A percentile compares a stretch with the other conserved stretches of the same genome.
phyloP scores from a whole-genome alignment of 2,888 invertebrate species.

The Phorcus lineatus region DNA sequence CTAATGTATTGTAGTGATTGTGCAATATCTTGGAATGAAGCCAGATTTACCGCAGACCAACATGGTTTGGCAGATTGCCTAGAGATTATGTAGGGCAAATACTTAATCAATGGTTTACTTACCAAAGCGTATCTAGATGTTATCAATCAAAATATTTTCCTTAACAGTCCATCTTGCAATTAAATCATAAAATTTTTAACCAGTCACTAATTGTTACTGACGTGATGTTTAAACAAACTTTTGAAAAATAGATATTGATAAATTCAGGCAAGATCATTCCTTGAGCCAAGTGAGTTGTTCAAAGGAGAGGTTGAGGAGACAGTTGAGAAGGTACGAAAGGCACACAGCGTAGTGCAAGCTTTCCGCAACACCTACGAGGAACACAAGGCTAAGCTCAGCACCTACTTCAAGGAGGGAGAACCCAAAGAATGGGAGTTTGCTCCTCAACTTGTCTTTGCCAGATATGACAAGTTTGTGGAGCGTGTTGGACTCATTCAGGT shows the following conservation, averaged over 20 bases:
- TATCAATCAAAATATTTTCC: too few species aligned
- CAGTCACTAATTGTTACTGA: too few species aligned
- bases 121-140: too few species aligned
- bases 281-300: constrained; percentile 93
- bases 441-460: constrained; percentile 74
- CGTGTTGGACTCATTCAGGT: constrained; percentile 73
- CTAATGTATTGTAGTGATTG: background rate
- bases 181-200: too few species aligned
- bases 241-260: too few species aligned
- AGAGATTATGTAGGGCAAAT: too few species aligned
- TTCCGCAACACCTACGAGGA: constrained; percentile 73
- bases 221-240: too few species aligned
- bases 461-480: constrained; percentile 73
- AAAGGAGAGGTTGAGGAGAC: constrained; percentile 97
- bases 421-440: constrained; percentile 75
- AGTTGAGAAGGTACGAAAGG: constrained; percentile 83
- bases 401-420: constrained; percentile 73
- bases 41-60: too few species aligned
- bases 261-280: constrained; percentile 86
- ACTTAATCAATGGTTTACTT: too few species aligned
- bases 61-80: too few species aligned
- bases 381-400: constrained; percentile 71
- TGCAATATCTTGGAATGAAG: background rate
- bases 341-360: constrained; percentile 64
- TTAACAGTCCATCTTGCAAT: too few species aligned